Conservation (phyloP, 2,797 vertebrate genomes). For the Liasis olivaceus region DNA sequence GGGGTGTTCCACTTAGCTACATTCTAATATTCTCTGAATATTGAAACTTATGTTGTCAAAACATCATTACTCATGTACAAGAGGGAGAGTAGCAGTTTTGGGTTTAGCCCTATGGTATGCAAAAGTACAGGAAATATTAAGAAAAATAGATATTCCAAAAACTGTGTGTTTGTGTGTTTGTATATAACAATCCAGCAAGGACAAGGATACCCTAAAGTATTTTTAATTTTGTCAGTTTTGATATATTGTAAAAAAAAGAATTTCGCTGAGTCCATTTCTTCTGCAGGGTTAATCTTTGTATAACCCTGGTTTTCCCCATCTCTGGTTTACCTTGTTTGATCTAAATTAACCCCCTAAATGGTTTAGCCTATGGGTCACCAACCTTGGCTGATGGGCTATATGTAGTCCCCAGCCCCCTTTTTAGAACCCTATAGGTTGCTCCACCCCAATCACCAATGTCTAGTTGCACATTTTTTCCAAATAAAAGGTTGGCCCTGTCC, state of each 20-base stretch:
- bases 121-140: not conserved
- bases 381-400: not conserved
- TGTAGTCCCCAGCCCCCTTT: not conserved
- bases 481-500: not conserved
- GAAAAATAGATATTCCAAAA: not conserved
- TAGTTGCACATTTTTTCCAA: not conserved
- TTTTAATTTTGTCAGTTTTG: too few species aligned
- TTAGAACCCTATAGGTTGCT: not conserved
- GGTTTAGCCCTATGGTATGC: not conserved
- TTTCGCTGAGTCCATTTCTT: not conserved
- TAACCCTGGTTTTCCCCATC: not conserved
- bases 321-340: not conserved
- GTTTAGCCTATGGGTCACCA: not conserved
- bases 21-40: not conserved
- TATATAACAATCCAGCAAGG: not conserved
- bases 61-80: not conserved
- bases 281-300: not conserved
- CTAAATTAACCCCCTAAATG: not conserved
- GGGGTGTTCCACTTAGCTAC: not conserved
- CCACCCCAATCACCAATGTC: not conserved
- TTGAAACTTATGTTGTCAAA: not conserved
- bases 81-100: not conserved
- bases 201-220: not conserved
- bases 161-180: not conserved
- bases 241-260: not conserved